phyloP scores from a whole-genome alignment of 1,140 invertebrate species.

The Bombus sylvicola region DNA sequence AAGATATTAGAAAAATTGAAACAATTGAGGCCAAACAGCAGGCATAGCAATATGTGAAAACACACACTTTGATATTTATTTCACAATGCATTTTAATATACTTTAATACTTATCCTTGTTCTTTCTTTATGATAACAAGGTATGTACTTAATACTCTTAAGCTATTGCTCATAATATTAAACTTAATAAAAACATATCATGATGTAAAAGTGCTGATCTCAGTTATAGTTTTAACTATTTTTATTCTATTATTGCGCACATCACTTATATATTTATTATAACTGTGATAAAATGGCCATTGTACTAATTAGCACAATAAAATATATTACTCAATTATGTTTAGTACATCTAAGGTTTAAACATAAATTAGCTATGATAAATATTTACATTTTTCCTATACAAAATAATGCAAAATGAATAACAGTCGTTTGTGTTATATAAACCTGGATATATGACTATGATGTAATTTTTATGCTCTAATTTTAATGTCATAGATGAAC shows the following conservation, averaged over 20 bases:
- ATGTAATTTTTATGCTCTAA: slow-evolving; percentile 23
- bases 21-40: slow-evolving; percentile 25
- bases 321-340: slow-evolving; percentile 47
- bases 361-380: slow-evolving; percentile 21
- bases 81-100: slow-evolving; percentile 20
- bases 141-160: slow-evolving; percentile 15
- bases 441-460: slow-evolving; percentile 30
- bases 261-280: slow-evolving; percentile 72
- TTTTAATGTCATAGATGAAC: slow-evolving; percentile 15
- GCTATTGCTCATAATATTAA: slow-evolving; percentile 19
- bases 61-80: slow-evolving; percentile 32
- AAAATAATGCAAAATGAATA: slow-evolving; percentile 19
- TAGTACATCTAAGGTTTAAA: slow-evolving; percentile 33
- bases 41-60: slow-evolving; percentile 31
- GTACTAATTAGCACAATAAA: slow-evolving; percentile 61
- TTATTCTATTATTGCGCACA: slow-evolving; percentile 57
- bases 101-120: slow-evolving; percentile 12
- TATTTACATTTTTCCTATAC: slow-evolving; percentile 23
- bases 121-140: not conserved
- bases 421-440: not conserved
- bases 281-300: slow-evolving; percentile 77
- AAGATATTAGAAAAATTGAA: slow-evolving; percentile 32
- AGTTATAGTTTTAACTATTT: slow-evolving; percentile 30
- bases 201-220: slow-evolving; percentile 7
- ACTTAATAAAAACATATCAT: slow-evolving; percentile 28